phyloP scores from a whole-genome alignment of 64 coral and sea anemone species.

The Actinia equina region DNA sequence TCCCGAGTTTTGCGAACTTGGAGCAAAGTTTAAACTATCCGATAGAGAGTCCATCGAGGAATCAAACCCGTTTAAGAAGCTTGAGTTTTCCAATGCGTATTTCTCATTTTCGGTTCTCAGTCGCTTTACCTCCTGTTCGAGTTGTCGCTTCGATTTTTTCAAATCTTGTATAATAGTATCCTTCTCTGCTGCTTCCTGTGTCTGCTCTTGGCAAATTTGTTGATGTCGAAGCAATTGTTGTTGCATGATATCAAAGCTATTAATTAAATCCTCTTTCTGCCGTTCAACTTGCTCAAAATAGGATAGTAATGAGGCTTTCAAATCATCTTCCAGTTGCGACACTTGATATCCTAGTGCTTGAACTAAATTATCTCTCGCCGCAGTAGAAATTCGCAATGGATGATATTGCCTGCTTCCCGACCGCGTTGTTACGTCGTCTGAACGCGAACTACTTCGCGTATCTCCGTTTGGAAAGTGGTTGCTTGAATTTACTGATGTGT shows the following conservation, averaged over 20 bases:
- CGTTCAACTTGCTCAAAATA: constrained; percentile 82
- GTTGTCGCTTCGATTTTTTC: constrained; percentile 48
- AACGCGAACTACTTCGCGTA: constrained; percentile 6
- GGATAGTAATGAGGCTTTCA: constrained; percentile 57
- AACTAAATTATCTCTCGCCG: constrained; percentile 67
- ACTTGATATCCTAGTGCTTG: constrained; percentile 64
- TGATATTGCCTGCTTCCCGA: neutral
- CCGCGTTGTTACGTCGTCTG: neutral
- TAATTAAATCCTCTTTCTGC: constrained; percentile 89
- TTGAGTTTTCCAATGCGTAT: neutral
- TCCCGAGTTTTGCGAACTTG: constrained; percentile 14
- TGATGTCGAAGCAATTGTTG: constrained; percentile 70
- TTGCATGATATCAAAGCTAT: constrained; percentile 78
- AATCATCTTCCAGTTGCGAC: constrained; percentile 87
- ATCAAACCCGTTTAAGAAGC: constrained; percentile 4
- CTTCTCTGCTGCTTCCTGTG: constrained; percentile 59
- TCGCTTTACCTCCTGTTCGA: constrained; percentile 61
- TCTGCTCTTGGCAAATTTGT: constrained; percentile 69
- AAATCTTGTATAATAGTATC: constrained; percentile 55
- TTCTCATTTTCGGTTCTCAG: constrained; percentile 44
- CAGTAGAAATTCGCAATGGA: constrained; percentile 12
- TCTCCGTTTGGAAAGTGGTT: neutral
- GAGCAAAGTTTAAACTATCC: constrained; percentile 20
- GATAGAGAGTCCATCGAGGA: neutral
- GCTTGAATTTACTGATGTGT: neutral